These are phyloP conservation scores for Macrochelys suwanniensis DNA, from an alignment of 2,797 vertebrate genomes.

Conservation along the genomic window DNA sequence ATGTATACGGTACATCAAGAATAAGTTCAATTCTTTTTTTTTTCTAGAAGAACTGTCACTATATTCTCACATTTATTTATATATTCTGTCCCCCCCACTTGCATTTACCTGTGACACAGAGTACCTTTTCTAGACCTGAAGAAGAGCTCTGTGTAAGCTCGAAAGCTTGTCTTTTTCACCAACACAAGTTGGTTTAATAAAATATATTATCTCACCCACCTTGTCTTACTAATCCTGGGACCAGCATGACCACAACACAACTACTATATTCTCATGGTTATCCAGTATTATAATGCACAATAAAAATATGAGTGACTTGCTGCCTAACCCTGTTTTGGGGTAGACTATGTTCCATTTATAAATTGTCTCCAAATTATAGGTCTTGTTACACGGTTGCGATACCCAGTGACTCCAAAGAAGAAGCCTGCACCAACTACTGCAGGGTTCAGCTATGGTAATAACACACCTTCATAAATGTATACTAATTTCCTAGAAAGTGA, in stretches of 20 bases:
- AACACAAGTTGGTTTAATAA: not conserved
- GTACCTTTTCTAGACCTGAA: not conserved
- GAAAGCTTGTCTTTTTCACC: not conserved
- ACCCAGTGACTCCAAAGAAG: constrained; percentile 88
- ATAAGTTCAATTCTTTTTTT: not conserved
- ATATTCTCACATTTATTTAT: not conserved
- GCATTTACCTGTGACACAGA: not conserved
- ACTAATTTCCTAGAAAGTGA: not conserved
- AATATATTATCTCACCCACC: not conserved
- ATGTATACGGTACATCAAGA: not conserved
- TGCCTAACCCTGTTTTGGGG: not conserved
- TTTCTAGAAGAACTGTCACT: not conserved
- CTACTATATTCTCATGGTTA: not conserved
- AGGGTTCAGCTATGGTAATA: constrained; percentile 94
- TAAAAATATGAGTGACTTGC: not conserved
- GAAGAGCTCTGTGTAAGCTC: not conserved
- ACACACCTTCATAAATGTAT: rapidly evolving
- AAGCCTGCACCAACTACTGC: constrained; percentile 90
- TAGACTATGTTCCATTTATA: constrained; percentile 23
- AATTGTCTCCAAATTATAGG: constrained; percentile 80
- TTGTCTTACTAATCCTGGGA: not conserved
- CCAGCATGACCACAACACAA: not conserved
- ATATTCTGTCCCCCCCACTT: not conserved
- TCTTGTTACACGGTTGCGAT: constrained; percentile 91
- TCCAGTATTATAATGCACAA: not conserved